Base-by-base conservation (phyloP, 2,888 invertebrate species). In the Eristalis arbustorum region DNA sequence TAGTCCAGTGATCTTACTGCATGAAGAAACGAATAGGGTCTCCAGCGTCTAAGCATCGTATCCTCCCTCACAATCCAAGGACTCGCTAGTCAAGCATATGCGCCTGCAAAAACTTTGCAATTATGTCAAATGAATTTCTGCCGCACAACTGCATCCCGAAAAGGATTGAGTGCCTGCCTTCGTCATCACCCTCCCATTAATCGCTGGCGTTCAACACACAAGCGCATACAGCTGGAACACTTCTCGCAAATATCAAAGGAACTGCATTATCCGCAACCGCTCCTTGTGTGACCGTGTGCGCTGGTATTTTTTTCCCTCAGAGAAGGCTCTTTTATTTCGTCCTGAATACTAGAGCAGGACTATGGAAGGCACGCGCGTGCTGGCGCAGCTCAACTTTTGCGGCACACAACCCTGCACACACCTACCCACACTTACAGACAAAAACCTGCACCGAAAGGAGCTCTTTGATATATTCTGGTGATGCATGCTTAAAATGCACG, bases 201-300 rank as follows among this genome's bases (percentile, higher is more conserved):
- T 37, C 23, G 69, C 23, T n/a, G 2, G 18, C 67, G 11, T 18
- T 40, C 28, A 42, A 59, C 49, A 56, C 18, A 37, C 62, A 31
- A 10, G 14, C 31, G 10, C 31, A 67, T 18, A 67, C 31, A 57
- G 56, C 18, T 18, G 49, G 18, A 49, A 49, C 37, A 69, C n/a
- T 34, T 68, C 37, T 34, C 23, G 10, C 23, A 40, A 69, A 63
- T 69, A 71, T 69, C 69, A 77, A 77, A 77, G 63, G 42, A 42
- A 23, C 68, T 69, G 56, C 49, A 49, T 49, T 49, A 49, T 49
- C 59, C 59, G 11, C 59, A 23, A 25, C 59, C 3, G 25, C 25
- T 25, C 25, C 5, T 28, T 59, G 3, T 59, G 59, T 59, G 25
- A 2, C 3, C 25, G 22, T 25, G 59, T 18, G 42, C 61, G 40